phyloP scores from a whole-genome alignment of 2,888 invertebrate genomes.

The Invenusta paracnida region DNA sequence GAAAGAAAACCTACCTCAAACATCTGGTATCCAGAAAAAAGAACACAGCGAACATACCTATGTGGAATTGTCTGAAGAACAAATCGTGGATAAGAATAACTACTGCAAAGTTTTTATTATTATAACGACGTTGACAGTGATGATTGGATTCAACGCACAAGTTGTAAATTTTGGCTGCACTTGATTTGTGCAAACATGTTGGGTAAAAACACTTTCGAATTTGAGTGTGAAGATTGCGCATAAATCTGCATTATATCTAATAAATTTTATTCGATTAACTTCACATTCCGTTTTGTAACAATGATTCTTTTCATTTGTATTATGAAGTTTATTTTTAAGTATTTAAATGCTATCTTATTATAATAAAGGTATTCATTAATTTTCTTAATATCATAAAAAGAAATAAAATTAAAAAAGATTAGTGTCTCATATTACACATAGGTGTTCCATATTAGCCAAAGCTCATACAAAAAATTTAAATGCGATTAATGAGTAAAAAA shows the following conservation, averaged over 20 bases:
- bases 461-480: not conserved
- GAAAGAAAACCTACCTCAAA: no score
- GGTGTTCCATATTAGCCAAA: not conserved
- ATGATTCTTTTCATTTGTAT: not conserved
- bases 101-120: not conserved
- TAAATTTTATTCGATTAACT: no score
- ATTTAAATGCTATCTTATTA: no score
- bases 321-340: no score
- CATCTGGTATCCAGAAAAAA: no score
- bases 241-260: not conserved
- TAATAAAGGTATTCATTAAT: no score
- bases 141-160: not conserved
- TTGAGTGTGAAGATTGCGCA: not conserved
- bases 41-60: no score
- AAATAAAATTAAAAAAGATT: no score
- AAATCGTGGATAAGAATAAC: no score
- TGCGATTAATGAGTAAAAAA: not conserved
- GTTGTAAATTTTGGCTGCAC: not conserved
- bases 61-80: no score
- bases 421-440: no score
- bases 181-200: not conserved
- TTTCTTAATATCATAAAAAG: no score
- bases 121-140: not conserved
- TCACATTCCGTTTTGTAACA: not conserved
- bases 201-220: not conserved